These are phyloP conservation scores for Ctena decussata DNA, from an alignment of 2,888 invertebrate species.

Conservation along the genomic window DNA sequence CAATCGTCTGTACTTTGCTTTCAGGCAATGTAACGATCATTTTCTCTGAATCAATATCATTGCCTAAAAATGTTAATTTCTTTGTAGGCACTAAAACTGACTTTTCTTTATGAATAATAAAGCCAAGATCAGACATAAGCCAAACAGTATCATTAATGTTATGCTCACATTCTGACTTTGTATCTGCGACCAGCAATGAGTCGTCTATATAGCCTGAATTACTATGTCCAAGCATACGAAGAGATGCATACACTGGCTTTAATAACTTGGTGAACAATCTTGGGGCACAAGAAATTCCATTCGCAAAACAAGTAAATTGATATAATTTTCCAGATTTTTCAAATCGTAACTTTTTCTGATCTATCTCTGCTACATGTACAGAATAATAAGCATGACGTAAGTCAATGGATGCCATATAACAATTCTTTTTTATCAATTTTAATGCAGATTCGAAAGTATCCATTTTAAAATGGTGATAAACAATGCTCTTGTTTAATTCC, in stretches of 20 bases:
- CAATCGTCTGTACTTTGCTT: slow-evolving; percentile 13
- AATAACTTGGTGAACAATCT: slow-evolving; percentile 64
- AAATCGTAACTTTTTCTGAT: slow-evolving; percentile 46
- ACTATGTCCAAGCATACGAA: slow-evolving; percentile 45
- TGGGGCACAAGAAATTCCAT: slow-evolving; percentile 60
- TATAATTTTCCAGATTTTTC: slow-evolving; percentile 38
- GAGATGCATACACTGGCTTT: slow-evolving; percentile 58
- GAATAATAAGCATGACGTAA: slow-evolving; percentile 62
- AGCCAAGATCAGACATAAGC: no score
- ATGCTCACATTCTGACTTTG: slow-evolving; percentile 38
- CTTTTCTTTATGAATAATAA: slow-evolving; percentile 31
- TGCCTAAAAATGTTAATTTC: no score
- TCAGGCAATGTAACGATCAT: slow-evolving; percentile 47
- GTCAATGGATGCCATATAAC: slow-evolving; percentile 64
- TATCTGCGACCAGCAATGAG: slow-evolving; percentile 35
- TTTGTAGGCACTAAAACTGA: neutral
- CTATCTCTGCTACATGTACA: slow-evolving; percentile 38
- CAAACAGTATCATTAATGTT: no score
- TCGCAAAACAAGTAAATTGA: slow-evolving; percentile 51
- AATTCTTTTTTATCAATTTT: slow-evolving; percentile 41
- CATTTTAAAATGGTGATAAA: slow-evolving; percentile 71
- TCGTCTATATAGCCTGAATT: slow-evolving; percentile 66
- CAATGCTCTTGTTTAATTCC: slow-evolving; percentile 44
- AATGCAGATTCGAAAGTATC: slow-evolving; percentile 51
- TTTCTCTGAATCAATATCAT: no score